Percentiles rank a stretch among this genome's conserved stretches.
These are phyloP conservation scores for Corvus cornix DNA, from an alignment of 2,113 vertebrate genomes.

Conservation along the genomic window DNA sequence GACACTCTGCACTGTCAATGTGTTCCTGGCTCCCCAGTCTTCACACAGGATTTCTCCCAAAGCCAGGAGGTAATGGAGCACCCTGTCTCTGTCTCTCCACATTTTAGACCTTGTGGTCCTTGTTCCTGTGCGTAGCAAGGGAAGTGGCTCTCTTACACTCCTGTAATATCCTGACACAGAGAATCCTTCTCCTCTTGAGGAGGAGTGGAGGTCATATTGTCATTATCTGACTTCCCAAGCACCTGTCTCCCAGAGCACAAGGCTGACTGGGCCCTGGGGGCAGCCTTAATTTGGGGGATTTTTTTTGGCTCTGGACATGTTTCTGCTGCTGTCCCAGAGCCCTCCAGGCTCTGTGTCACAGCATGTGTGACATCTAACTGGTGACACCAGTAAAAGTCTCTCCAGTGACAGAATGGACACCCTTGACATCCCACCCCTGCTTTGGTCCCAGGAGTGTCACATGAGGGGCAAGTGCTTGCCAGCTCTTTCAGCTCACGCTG, in stretches of 20 bases:
- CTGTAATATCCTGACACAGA: neutral
- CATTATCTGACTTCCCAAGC: neutral
- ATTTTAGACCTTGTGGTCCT: neutral
- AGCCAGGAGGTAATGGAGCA: neutral
- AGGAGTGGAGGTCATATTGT: neutral
- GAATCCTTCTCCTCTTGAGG: neutral
- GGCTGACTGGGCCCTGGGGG: neutral
- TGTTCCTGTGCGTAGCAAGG: rapidly evolving
- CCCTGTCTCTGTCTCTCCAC: neutral
- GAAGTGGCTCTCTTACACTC: neutral
- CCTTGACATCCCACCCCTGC: neutral
- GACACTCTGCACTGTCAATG: neutral
- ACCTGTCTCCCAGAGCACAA: neutral
- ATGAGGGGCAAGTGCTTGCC: neutral
- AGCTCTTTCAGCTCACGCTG: rapidly evolving
- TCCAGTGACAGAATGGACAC: neutral
- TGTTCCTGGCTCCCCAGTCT: neutral
- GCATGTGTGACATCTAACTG: neutral
- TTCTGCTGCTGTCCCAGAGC: neutral
- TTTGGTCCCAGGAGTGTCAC: rapidly evolving
- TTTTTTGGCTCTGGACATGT: neutral
- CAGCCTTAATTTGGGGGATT: neutral
- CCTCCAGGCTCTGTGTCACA: neutral
- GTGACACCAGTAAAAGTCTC: neutral
- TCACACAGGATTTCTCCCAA: neutral